Evolutionary conservation across 2,113 vertebrate genomes (phyloP), one percentile per base, ranked within the genome.

Genomic region (Vulpes vulpes): DNA sequence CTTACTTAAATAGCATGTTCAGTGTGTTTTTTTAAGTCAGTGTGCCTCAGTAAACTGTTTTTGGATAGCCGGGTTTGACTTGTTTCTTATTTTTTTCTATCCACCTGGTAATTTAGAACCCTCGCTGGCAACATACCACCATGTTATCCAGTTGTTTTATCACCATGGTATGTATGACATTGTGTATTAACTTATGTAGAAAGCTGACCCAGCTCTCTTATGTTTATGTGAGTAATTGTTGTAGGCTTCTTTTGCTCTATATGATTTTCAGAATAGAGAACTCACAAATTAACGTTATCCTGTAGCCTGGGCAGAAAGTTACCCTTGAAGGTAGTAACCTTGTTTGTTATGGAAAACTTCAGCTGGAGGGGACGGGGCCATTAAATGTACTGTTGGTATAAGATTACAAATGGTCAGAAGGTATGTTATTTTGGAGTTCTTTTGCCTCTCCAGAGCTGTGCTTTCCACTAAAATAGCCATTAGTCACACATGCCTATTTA

Each of bases 61-160:
- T 83, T 67, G 22, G 19, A 76, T n/a, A 92, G 32, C 53, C 74
- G 43, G 91, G 49, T 67, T 67, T 96, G 65, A 97, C 94, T 81
- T 87, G 4, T 16, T 60, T 79, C 16, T 55, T 82, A 0, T 57
- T 95, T 71, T 82, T 65, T 88, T 84, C n/a, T 49, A 0, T 94
- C 64, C 30, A n/a, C 85, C 53, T 93, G 92, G 22, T 90, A 49
- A 97, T 89, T 98, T 30, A 99, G 99, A 99, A 96, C 99, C 99
- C 64, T 99, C 99, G 16, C 98, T 99, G 91, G 99, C 99, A n/a
- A 98, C 99, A 0, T 99, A 98, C 2, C 59, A 99, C 80, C 98
- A 99, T 95, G 11, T 99, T 79, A 98, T 99, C 84, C 87, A 4
- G 0, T 32, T 99, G 25, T 99, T 99, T 89, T 99, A 98, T 98